Conservation (phyloP, 2,797 vertebrate species). For the Coilia nasus region DNA sequence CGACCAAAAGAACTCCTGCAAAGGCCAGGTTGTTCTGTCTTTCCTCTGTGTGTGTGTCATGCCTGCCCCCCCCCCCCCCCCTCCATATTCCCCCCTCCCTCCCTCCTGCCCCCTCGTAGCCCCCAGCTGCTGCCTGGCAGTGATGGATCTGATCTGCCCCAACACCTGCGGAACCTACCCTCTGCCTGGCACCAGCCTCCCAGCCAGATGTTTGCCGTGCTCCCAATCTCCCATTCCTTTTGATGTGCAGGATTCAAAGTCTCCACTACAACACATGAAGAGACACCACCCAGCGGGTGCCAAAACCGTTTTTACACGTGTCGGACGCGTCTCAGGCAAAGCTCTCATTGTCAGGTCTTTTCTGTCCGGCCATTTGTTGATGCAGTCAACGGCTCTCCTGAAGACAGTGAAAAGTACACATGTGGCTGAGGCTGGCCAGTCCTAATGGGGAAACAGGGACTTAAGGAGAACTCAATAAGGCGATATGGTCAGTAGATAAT, state of each 20-base stretch:
- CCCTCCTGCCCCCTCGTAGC: neutral
- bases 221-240: slow-evolving; percentile 45
- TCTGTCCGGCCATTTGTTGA: neutral
- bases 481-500: slow-evolving; percentile 21
- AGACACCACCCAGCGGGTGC: neutral
- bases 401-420: neutral
- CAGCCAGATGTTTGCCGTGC: slow-evolving; percentile 28
- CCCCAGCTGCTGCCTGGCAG: slow-evolving; percentile 28
- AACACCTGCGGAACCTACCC: slow-evolving; percentile 50
- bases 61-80: neutral
- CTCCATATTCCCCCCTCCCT: neutral
- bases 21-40: neutral
- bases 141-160: slow-evolving; percentile 45
- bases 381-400: neutral
- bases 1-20: neutral
- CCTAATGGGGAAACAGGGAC: neutral
- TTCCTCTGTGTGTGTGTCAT: neutral
- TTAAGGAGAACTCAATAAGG: neutral
- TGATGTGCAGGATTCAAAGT: slow-evolving; percentile 42
- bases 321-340: neutral
- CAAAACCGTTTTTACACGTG: neutral
- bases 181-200: slow-evolving; percentile 34
- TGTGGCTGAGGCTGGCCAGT: neutral
- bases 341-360: slow-evolving; percentile 14
- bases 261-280: slow-evolving; percentile 10